Percentiles rank a stretch among this genome's conserved stretches.
These are phyloP conservation scores for Mustela lutreola DNA, from an alignment of 2,113 vertebrate genomes.

Conservation along the genomic window DNA sequence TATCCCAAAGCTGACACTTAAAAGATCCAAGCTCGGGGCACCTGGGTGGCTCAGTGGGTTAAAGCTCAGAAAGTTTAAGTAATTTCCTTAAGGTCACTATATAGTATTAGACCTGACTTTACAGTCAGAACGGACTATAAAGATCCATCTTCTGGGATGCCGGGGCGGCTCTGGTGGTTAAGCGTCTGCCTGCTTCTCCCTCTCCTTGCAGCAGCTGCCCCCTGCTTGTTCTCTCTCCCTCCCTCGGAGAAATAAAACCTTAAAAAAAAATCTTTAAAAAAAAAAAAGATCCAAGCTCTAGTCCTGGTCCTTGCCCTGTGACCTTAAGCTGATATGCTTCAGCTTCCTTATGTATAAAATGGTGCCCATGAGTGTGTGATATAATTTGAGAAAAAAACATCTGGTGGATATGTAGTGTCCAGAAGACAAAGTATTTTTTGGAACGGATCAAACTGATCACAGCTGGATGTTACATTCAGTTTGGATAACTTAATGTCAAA, in stretches of 20 bases:
- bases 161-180: too few species aligned
- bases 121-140: too few species aligned
- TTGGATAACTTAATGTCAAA: background rate
- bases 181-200: too few species aligned
- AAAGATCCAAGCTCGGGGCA: background rate
- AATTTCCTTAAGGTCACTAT: too few species aligned
- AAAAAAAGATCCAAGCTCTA: background rate
- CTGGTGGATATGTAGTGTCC: background rate
- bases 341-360: constrained; percentile 26
- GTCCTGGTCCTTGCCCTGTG: background rate
- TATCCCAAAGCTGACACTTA: background rate
- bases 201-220: too few species aligned
- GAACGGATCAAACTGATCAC: background rate
- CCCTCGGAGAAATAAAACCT: too few species aligned
- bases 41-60: too few species aligned
- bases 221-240: too few species aligned
- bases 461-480: background rate
- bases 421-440: background rate
- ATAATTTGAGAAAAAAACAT: background rate
- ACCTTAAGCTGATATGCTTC: background rate
- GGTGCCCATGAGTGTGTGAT: background rate
- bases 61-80: too few species aligned
- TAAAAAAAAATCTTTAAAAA: too few species aligned
- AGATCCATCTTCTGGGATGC: too few species aligned
- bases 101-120: too few species aligned